A percentile compares a stretch with the other conserved stretches of the same genome.
These are phyloP conservation scores for Triplophysa tibetana DNA, from an alignment of 2,113 vertebrate genomes.

Conservation along the genomic window DNA sequence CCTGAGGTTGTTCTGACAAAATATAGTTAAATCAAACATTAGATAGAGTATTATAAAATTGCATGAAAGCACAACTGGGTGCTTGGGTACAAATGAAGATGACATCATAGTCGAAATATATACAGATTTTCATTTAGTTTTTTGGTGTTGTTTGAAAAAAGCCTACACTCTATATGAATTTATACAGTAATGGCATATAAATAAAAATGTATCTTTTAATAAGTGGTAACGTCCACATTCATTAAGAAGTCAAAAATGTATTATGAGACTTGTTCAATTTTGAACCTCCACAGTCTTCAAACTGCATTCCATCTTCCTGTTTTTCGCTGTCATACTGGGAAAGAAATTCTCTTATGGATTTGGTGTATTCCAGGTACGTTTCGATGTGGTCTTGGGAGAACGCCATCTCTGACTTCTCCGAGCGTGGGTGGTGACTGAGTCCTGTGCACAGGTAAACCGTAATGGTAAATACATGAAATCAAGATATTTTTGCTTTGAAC, in stretches of 20 bases:
- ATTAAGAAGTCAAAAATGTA: too few relatives aligned
- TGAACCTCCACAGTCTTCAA: slow-evolving; percentile 85
- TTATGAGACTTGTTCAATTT: slow-evolving; percentile 10
- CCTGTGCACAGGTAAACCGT: slow-evolving; percentile 59
- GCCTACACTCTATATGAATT: neutral
- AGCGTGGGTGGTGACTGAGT: slow-evolving; percentile 68
- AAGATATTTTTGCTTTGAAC: neutral
- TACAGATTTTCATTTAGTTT: too few relatives aligned
- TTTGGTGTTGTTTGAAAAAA: too few relatives aligned
- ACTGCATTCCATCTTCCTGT: slow-evolving; percentile 76
- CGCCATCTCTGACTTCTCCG: slow-evolving; percentile 78
- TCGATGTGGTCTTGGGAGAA: slow-evolving; percentile 67
- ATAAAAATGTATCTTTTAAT: neutral
- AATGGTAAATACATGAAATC: neutral
- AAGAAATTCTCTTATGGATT: slow-evolving; percentile 65
- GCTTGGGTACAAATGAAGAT: too few relatives aligned
- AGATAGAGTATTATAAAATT: neutral
- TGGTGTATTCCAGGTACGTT: slow-evolving; percentile 73
- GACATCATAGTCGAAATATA: too few relatives aligned
- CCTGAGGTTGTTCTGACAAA: slow-evolving; percentile 67
- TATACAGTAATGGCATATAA: neutral
- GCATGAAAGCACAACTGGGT: too few relatives aligned
- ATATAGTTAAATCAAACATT: neutral
- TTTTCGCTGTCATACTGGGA: slow-evolving; percentile 70
- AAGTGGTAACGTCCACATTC: neutral